These are phyloP conservation scores for Columba guinea DNA, from an alignment of 2,797 vertebrate species.

Conservation along the genomic window DNA sequence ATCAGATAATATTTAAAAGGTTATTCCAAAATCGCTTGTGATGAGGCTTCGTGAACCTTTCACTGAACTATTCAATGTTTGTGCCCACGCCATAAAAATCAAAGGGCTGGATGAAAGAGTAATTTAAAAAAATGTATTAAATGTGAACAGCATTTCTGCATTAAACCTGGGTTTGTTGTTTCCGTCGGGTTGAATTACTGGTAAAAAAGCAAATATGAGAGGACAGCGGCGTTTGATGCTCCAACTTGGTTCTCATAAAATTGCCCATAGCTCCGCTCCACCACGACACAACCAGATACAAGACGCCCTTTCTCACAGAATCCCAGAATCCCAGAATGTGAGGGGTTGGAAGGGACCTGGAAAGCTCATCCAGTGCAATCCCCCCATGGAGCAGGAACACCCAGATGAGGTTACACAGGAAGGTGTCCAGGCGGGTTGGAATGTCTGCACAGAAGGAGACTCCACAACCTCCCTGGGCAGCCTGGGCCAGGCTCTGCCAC, in stretches of 20 bases:
- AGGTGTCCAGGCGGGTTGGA: too few relatives aligned
- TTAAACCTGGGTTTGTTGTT: neutral
- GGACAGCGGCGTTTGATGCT: neutral
- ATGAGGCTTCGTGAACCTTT: neutral
- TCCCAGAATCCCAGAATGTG: too few relatives aligned
- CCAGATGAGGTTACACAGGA: too few relatives aligned
- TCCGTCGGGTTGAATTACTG: rapidly evolving
- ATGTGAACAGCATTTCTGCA: neutral
- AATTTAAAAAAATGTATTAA: neutral
- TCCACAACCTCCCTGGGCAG: too few relatives aligned
- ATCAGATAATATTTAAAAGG: neutral
- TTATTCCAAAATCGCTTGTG: neutral
- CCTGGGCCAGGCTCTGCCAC: too few relatives aligned
- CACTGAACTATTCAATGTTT: neutral
- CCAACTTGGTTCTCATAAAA: neutral
- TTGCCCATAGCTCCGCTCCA: neutral
- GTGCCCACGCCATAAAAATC: neutral
- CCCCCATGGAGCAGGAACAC: too few relatives aligned
- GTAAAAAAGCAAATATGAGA: neutral
- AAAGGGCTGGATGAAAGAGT: neutral
- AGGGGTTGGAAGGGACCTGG: too few relatives aligned
- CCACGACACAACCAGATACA: neutral
- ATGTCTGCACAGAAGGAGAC: too few relatives aligned
- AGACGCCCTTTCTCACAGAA: neutral
- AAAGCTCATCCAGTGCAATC: too few relatives aligned